Conservation (phyloP, 1,140 invertebrate genomes). For the Polyergus mexicanus region DNA sequence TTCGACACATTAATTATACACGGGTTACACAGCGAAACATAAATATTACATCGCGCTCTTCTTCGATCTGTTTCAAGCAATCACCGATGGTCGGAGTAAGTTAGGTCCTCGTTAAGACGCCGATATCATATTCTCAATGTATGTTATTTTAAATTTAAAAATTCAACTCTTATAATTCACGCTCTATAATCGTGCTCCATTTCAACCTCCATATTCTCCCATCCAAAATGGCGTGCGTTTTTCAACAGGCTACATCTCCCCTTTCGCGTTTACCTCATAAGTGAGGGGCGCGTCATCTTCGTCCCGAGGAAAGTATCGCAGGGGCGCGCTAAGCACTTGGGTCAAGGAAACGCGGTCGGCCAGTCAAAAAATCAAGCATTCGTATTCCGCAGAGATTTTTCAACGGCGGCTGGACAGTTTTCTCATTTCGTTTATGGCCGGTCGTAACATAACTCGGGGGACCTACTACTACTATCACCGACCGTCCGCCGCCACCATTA, state of each 20-base stretch:
- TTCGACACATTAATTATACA: not conserved
- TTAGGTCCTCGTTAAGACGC: not conserved
- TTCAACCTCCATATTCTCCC: not conserved
- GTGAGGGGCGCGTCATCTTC: conserved; percentile 33
- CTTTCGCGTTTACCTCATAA: not conserved
- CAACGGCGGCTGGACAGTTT: conserved; percentile 82
- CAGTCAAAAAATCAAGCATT: conserved; percentile 82
- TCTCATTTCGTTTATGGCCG: conserved; percentile 85
- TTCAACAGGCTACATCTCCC: not conserved
- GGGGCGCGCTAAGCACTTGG: conserved; percentile 41
- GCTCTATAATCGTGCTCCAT: not conserved
- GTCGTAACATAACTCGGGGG: conserved; percentile 82
- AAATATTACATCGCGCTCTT: not conserved
- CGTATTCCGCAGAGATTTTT: conserved; percentile 85
- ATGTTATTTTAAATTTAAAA: not conserved
- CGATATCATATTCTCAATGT: conserved; percentile 3
- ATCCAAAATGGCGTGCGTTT: not conserved
- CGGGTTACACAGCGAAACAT: not conserved
- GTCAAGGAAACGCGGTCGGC: conserved; percentile 62
- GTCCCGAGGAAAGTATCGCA: conserved; percentile 33
- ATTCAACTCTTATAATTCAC: not conserved
- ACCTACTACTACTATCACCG: conserved; percentile 52
- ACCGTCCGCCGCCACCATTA: conserved; percentile 34
- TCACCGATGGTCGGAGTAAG: not conserved
- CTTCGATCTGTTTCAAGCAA: not conserved